These are phyloP conservation scores for Trichomycterus rosablanca DNA, from an alignment of 2,113 vertebrate genomes.

Conservation along the genomic window DNA sequence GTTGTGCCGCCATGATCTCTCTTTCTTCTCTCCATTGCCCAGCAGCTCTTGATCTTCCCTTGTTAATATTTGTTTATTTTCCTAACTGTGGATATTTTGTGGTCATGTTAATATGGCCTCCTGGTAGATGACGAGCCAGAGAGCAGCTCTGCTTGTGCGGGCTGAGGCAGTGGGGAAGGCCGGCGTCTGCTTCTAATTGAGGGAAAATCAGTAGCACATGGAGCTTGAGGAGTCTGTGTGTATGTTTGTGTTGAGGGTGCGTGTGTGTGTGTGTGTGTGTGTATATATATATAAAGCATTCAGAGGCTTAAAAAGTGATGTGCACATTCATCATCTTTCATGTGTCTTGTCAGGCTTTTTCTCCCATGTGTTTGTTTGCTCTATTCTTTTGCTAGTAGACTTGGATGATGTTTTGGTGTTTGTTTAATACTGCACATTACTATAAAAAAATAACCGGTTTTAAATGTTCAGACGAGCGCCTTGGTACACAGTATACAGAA, in stretches of 20 bases:
- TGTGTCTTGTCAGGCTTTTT: too few relatives aligned
- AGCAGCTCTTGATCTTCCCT: slow-evolving; percentile 41
- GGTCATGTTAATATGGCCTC: slow-evolving; percentile 55
- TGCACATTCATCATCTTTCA: slow-evolving; percentile 20
- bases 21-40: slow-evolving; percentile 49
- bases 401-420: too few relatives aligned
- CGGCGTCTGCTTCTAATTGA: slow-evolving; percentile 70
- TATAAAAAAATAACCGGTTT: too few relatives aligned
- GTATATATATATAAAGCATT: neutral
- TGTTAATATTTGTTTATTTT: slow-evolving; percentile 50
- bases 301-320: slow-evolving; percentile 20
- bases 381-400: too few relatives aligned
- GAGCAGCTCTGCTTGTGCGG: slow-evolving; percentile 48
- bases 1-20: slow-evolving; percentile 12
- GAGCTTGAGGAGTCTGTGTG: slow-evolving; percentile 51
- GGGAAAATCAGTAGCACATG: slow-evolving; percentile 66
- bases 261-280: slow-evolving; percentile 19
- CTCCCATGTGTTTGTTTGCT: too few relatives aligned
- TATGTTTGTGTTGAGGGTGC: slow-evolving; percentile 32
- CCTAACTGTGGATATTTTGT: slow-evolving; percentile 43
- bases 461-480: too few relatives aligned
- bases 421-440: too few relatives aligned
- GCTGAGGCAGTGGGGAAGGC: slow-evolving; percentile 52
- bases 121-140: slow-evolving; percentile 59
- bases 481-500: too few relatives aligned